phyloP scores from a whole-genome alignment of 2,113 vertebrate species.

The Lepus americanus region DNA sequence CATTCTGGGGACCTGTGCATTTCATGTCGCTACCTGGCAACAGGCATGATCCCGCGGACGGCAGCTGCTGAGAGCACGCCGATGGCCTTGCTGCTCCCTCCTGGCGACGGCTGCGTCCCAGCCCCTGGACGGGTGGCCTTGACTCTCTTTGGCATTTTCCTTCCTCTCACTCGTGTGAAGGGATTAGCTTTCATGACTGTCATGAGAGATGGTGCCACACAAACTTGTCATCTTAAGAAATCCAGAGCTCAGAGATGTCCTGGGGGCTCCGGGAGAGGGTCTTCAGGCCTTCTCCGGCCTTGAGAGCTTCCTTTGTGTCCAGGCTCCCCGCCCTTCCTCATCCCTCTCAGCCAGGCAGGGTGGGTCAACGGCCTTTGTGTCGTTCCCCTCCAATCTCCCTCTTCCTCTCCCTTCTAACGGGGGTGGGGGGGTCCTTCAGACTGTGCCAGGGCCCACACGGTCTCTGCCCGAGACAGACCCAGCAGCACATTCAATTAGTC shows the following conservation, averaged over 20 bases:
- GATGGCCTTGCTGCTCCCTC: not conserved
- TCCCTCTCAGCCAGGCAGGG: not conserved
- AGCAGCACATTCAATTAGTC: not conserved
- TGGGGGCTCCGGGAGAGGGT: not conserved
- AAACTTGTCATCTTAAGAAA: not conserved
- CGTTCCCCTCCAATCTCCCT: not conserved
- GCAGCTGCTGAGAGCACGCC: not conserved
- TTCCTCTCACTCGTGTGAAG: not conserved
- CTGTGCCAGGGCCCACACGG: too few species aligned
- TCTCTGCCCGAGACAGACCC: not conserved
- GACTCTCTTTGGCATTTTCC: not conserved
- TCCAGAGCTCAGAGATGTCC: not conserved
- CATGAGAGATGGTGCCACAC: not conserved
- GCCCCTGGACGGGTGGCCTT: not conserved
- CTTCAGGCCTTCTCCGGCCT: not conserved
- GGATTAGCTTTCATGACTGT: not conserved
- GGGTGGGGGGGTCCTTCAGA: too few species aligned
- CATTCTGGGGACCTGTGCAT: not conserved
- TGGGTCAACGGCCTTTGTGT: not conserved
- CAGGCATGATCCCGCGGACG: not conserved
- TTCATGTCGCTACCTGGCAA: not conserved
- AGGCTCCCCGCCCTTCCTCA: not conserved
- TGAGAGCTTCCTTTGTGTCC: not conserved
- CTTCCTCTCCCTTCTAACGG: not conserved
- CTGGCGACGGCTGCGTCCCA: not conserved